Percentiles rank a stretch among this genome's conserved stretches.
Conservation (phyloP, 2,888 invertebrate genomes). For the Halictus ligatus region DNA sequence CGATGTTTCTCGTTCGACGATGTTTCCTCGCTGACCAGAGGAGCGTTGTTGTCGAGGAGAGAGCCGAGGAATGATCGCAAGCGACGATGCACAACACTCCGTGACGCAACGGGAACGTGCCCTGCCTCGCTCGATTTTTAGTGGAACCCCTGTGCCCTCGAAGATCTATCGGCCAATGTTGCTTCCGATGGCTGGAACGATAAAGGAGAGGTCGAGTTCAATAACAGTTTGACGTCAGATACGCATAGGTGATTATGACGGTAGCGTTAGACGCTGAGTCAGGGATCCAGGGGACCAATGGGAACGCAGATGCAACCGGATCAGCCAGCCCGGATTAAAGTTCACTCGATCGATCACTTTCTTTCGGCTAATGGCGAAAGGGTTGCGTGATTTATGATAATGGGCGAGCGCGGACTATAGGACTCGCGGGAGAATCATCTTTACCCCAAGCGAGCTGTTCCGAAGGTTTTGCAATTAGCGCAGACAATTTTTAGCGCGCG, state of each 20-base stretch:
- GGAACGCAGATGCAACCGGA: neutral
- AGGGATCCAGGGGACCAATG: neutral
- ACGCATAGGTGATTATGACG: neutral
- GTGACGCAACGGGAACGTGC: slow-evolving; percentile 6
- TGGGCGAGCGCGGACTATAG: no score
- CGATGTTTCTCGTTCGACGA: neutral
- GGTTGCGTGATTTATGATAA: neutral
- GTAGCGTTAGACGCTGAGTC: neutral
- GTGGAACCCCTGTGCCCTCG: neutral
- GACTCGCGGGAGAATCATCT: no score
- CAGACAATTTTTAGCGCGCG: no score
- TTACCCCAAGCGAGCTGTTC: no score
- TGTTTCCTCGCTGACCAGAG: neutral
- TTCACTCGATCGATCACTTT: neutral
- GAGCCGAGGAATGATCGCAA: neutral
- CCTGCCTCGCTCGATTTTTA: neutral
- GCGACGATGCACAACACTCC: neutral
- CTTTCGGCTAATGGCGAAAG: neutral
- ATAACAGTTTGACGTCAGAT: neutral
- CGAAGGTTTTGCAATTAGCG: no score
- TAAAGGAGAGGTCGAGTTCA: neutral
- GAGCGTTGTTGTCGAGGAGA: neutral
- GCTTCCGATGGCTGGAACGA: slow-evolving; percentile 34
- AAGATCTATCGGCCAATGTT: neutral
- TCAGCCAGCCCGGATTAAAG: neutral